Conservation (phyloP, 2,113 vertebrate genomes). For the Pygoscelis antarcticus region DNA sequence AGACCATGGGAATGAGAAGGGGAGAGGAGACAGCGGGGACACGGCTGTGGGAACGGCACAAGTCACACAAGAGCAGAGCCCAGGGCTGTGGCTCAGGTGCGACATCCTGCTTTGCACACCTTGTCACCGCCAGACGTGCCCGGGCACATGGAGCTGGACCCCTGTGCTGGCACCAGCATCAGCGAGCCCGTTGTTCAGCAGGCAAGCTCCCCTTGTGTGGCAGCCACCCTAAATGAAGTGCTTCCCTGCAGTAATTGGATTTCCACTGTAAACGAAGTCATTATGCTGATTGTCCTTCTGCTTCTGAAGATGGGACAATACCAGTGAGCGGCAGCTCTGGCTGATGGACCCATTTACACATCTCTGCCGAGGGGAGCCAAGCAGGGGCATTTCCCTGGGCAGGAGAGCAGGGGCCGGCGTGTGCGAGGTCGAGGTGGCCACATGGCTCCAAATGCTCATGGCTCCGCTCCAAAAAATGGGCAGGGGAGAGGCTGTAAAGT, state of each 20-base stretch:
- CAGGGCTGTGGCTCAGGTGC: fast-evolving
- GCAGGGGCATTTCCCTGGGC: neutral
- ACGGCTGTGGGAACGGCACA: fast-evolving
- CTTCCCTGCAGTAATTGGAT: constrained; percentile 38
- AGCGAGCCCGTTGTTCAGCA: fast-evolving
- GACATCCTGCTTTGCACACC: neutral
- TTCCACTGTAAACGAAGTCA: neutral
- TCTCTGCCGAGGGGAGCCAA: neutral
- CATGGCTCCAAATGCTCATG: neutral
- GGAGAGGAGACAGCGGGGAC: neutral
- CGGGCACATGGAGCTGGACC: neutral
- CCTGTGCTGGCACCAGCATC: neutral
- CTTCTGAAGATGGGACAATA: neutral
- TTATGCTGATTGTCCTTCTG: neutral
- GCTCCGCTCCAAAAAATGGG: neutral
- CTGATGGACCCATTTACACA: neutral
- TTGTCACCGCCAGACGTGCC: neutral
- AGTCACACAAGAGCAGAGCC: neutral
- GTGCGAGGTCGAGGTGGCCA: neutral
- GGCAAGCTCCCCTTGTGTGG: neutral
- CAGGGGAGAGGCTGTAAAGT: neutral
- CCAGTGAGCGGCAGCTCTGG: neutral
- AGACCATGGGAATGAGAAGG: neutral
- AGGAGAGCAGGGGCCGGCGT: neutral
- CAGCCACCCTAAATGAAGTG: neutral